Evolutionary conservation across 2,113 vertebrate species (phyloP).

Genomic region (Otocyon megalotis): DNA sequence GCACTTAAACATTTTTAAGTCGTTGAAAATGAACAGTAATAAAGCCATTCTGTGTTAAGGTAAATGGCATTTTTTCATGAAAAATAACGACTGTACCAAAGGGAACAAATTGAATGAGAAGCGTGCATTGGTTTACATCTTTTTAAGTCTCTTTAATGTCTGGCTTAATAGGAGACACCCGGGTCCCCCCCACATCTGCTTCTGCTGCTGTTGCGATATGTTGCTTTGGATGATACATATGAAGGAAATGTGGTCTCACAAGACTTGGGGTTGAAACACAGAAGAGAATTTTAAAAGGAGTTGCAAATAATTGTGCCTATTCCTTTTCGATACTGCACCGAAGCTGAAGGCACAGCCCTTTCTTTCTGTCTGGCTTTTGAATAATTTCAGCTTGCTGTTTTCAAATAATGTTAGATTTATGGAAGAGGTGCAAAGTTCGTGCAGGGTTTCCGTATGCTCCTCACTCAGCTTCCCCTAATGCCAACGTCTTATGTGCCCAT

Average conservation of each 20-base stretch:
- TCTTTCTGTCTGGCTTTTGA: not conserved
- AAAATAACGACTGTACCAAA: not conserved
- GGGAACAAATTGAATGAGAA: not conserved
- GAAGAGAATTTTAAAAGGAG: not conserved
- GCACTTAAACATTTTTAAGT: not conserved
- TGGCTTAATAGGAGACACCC: not conserved
- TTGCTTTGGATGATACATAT: not conserved
- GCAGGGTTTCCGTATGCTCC: no score
- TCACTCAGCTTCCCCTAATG: not conserved
- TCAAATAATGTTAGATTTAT: not conserved
- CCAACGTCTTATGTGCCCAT: not conserved
- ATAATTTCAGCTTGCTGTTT: conserved; percentile 17
- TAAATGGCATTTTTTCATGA: not conserved
- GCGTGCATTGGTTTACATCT: not conserved
- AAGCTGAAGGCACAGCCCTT: not conserved
- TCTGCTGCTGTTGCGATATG: fast-evolving
- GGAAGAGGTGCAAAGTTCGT: not conserved
- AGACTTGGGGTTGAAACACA: not conserved
- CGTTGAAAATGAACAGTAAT: not conserved
- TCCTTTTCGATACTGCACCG: not conserved
- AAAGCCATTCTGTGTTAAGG: not conserved
- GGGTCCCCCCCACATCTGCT: not conserved
- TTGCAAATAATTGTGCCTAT: not conserved
- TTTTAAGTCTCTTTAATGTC: not conserved
- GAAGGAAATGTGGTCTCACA: not conserved